Evolutionary conservation across 1,140 invertebrate species (phyloP), one percentile per base, ranked within the genome.

Genomic region (Tetraneura akinire): DNA sequence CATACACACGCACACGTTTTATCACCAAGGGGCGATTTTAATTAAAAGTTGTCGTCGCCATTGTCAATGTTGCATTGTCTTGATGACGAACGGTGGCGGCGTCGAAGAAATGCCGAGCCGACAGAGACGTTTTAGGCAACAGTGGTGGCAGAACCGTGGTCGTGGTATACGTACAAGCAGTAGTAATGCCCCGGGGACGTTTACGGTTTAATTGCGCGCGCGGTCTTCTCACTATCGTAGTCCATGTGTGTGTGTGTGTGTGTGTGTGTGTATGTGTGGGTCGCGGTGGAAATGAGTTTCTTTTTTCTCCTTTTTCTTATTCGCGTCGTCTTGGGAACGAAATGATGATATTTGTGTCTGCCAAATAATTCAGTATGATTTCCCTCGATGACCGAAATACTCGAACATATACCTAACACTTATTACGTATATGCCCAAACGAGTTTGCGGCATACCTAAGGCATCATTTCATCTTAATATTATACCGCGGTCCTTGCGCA

Each of bases 41-140:
- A 76, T 76, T 76, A 76, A 76, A 76, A 76, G 32, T 76, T 57
- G 70, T 73, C 26, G 29, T 37, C 71, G 71, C 29, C 49, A 42
- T 57, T 57, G 71, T 74, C 51, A 23, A 55, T 51, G 29, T 42
- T 45, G 42, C 18, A 74, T 74, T 74, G 53, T 74, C 32, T 74
- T n/a, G 49, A 32, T n/a, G n/a, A 53, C 14, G 70, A 32, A 55
- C 29, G 14, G 1, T 23, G 26, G 8, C 4, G 47, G 51, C 32
- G 47, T 23, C 16, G 16, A 71, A 53, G 14, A 71, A 45, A 71
- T 26, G 29, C 1, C 29, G 8, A 6, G 18, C 21, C 45, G 53
- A 57, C 26, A 18, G 5, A 74, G 29, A 57, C 32, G 26, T 57
- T 76, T 76, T 76, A n/a, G 13, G 73, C 32, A 21, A 5, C 32